Conservation (phyloP, 1,140 invertebrate genomes). For the Diuraphis noxia region DNA sequence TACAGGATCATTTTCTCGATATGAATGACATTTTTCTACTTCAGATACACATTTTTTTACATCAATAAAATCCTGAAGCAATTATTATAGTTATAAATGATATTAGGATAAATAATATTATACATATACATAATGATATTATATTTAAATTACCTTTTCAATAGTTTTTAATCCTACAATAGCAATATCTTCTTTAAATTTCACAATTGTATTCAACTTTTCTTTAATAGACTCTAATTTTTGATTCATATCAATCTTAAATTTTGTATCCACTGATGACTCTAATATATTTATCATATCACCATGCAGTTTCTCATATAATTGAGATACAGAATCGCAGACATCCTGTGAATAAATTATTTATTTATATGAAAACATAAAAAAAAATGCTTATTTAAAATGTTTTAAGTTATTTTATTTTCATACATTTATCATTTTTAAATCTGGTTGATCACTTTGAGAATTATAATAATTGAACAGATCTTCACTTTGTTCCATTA, state of each 20-base stretch:
- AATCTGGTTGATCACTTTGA: constrained; percentile 47
- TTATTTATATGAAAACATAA: not conserved
- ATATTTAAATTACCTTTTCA: constrained; percentile 37
- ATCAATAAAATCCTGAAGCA: constrained; percentile 24
- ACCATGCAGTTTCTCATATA: constrained; percentile 42
- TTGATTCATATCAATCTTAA: constrained; percentile 8
- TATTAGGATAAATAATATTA: too few relatives aligned
- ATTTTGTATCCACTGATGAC: constrained; percentile 22
- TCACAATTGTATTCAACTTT: constrained; percentile 26
- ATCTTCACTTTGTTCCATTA: constrained; percentile 52
- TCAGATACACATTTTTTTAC: constrained; percentile 48
- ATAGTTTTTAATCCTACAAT: constrained; percentile 24
- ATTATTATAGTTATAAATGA: not conserved
- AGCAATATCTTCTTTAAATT: constrained; percentile 48
- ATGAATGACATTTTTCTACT: constrained; percentile 44
- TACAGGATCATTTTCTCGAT: constrained; percentile 33
- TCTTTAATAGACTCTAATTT: constrained; percentile 43
- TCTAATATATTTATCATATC: constrained; percentile 42
- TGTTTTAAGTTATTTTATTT: not conserved
- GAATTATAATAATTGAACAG: constrained; percentile 47
- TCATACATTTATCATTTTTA: constrained; percentile 51
- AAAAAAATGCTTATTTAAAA: not conserved
- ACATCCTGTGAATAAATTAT: constrained; percentile 33
- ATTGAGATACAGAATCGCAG: constrained; percentile 46
- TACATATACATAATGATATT: not conserved